Conservation (phyloP, 2,888 invertebrate species). For the Napeogenes sylphis region DNA sequence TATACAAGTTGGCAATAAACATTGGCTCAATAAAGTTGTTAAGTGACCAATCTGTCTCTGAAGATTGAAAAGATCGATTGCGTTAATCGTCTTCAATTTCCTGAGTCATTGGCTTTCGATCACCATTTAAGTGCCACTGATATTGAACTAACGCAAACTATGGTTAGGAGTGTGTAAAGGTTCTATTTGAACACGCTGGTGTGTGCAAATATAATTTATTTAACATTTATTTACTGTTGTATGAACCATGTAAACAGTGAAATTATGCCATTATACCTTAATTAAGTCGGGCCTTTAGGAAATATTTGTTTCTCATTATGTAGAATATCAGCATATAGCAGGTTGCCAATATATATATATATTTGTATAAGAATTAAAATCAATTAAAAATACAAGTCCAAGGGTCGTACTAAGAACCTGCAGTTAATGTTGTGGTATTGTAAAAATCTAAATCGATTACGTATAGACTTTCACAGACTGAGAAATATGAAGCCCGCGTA, state of each 20-base stretch:
- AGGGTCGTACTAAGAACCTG: too few species aligned
- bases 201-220: background rate
- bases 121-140: background rate
- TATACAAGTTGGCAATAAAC: too few species aligned
- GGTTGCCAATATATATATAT: background rate
- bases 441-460: too few species aligned
- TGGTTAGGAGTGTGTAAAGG: background rate
- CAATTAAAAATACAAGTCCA: too few species aligned
- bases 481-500: too few species aligned
- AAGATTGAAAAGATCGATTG: background rate
- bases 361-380: too few species aligned
- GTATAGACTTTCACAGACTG: too few species aligned
- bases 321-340: background rate
- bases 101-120: background rate
- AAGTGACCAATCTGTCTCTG: background rate
- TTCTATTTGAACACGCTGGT: background rate
- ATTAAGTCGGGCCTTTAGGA: background rate
- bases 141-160: constrained; percentile 3
- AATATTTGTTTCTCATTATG: background rate
- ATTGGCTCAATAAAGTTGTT: background rate
- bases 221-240: background rate
- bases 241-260: background rate
- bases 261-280: background rate
- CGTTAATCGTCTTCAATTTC: background rate
- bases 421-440: background rate